phyloP scores from a whole-genome alignment of 2,113 vertebrate species.

The Gallinago undulata region DNA sequence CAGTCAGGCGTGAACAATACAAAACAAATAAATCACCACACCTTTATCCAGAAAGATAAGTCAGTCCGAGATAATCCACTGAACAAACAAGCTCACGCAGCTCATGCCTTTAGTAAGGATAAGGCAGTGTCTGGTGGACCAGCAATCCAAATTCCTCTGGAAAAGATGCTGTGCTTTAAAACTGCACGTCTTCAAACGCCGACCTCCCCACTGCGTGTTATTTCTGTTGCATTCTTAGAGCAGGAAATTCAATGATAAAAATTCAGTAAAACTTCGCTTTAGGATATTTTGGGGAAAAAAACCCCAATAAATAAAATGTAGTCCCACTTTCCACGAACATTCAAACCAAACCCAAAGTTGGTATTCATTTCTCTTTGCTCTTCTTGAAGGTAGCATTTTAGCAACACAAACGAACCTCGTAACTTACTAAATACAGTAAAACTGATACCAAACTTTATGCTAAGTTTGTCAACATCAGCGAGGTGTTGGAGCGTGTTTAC shows the following conservation, averaged over 20 bases:
- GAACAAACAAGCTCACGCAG: background rate
- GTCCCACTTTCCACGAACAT: background rate
- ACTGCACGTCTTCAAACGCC: accelerated
- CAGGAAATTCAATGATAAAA: background rate
- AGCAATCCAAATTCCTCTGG: background rate
- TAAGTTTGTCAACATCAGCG: background rate
- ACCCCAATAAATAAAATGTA: background rate
- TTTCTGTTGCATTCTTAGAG: background rate
- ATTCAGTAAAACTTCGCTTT: background rate
- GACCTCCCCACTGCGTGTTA: accelerated
- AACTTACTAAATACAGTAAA: background rate
- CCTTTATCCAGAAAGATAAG: background rate
- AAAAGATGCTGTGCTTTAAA: background rate
- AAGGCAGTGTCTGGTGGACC: background rate
- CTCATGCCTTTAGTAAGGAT: background rate
- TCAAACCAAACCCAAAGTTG: background rate
- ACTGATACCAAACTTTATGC: background rate
- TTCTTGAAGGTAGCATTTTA: background rate
- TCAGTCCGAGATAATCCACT: background rate
- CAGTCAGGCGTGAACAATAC: background rate
- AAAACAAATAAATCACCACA: background rate
- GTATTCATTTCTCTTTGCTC: background rate
- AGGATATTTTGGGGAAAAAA: background rate
- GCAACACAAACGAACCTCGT: background rate
- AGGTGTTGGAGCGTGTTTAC: too few species aligned